Percentiles rank a stretch among this genome's conserved stretches.
These are phyloP conservation scores for Dryobates pubescens DNA, from an alignment of 2,797 vertebrate genomes.

Conservation along the genomic window DNA sequence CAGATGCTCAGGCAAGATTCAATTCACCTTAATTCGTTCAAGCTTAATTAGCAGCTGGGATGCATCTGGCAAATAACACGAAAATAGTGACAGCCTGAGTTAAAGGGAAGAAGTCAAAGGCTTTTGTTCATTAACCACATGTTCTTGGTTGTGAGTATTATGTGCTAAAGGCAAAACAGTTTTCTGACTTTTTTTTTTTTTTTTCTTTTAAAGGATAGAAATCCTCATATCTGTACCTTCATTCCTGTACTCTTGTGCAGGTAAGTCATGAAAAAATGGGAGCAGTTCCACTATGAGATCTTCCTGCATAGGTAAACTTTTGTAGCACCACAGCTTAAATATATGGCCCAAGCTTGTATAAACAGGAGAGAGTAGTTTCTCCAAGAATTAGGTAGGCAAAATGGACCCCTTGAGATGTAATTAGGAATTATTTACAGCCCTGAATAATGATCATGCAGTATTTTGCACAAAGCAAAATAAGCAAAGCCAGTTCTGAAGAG, in stretches of 20 bases:
- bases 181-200: not conserved
- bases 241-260: not conserved
- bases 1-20: slow-evolving; percentile 80
- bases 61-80: slow-evolving; percentile 73
- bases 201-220: not conserved
- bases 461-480: slow-evolving; percentile 69
- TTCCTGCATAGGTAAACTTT: not conserved
- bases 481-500: slow-evolving; percentile 59
- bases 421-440: slow-evolving; percentile 70
- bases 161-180: slow-evolving; percentile 37
- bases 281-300: not conserved
- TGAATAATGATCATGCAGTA: slow-evolving; percentile 64
- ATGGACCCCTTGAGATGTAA: slow-evolving; percentile 69
- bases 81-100: slow-evolving; percentile 69
- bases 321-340: slow-evolving; percentile 19
- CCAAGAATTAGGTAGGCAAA: slow-evolving; percentile 57
- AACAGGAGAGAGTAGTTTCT: slow-evolving; percentile 57
- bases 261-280: not conserved
- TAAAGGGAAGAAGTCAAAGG: slow-evolving; percentile 63
- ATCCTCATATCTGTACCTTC: not conserved
- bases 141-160: slow-evolving; percentile 36
- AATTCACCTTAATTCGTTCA: slow-evolving; percentile 81
- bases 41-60: slow-evolving; percentile 81
- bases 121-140: slow-evolving; percentile 70
- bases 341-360: slow-evolving; percentile 49